phyloP scores from a whole-genome alignment of 1,140 invertebrate species.

The Bombus polaris region DNA sequence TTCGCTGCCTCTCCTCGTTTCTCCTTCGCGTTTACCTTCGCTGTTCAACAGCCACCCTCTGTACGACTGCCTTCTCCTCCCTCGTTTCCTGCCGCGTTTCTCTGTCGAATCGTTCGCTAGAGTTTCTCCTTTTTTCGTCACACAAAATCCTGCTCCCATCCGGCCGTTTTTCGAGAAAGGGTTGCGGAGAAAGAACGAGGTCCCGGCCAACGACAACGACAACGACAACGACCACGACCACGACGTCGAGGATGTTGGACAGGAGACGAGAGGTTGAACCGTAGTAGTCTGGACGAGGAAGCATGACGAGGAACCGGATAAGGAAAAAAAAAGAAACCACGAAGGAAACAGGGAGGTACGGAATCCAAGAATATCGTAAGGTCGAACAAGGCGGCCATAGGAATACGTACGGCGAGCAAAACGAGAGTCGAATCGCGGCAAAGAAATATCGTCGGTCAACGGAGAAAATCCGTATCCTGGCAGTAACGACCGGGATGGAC shows the following conservation, averaged over 20 bases:
- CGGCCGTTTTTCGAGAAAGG: slow-evolving; percentile 46
- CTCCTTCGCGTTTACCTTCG: not conserved
- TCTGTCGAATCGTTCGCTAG: not conserved
- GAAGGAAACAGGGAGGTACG: slow-evolving; percentile 46
- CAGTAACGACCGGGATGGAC: slow-evolving; percentile 78
- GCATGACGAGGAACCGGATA: not conserved
- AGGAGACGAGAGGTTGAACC: not conserved
- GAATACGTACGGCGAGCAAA: slow-evolving; percentile 47
- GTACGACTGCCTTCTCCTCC: not conserved
- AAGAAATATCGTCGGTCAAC: slow-evolving; percentile 82
- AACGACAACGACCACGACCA: not conserved
- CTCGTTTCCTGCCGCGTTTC: not conserved
- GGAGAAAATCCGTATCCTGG: slow-evolving; percentile 80
- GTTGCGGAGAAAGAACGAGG: slow-evolving; percentile 19
- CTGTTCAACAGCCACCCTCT: not conserved
- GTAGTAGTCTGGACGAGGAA: not conserved
- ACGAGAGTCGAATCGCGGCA: slow-evolving; percentile 70
- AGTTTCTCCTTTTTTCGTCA: slow-evolving; percentile 21
- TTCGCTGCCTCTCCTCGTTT: not conserved
- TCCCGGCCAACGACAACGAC: not conserved
- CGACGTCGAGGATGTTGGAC: not conserved
- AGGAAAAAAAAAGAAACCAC: slow-evolving; percentile 26
- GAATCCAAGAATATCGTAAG: slow-evolving; percentile 62
- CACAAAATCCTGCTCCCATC: not conserved
- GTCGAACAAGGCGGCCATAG: slow-evolving; percentile 48